Evolutionary conservation across 2,888 invertebrate species (phyloP).

Genomic region (Drosophila nigricruria): DNA sequence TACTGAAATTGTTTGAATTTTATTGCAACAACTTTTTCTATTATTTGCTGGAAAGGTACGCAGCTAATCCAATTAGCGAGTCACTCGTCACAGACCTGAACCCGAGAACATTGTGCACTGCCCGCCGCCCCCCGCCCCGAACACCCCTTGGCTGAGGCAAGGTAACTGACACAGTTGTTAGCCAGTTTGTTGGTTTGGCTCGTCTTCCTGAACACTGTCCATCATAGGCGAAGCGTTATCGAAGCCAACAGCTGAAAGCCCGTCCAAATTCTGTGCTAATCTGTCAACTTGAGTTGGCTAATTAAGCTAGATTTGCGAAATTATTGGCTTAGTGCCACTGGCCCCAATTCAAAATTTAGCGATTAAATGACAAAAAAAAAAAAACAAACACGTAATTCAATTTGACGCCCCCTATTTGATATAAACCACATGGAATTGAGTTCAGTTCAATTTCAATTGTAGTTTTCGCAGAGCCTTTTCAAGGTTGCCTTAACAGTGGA

Average conservation of each 20-base stretch:
- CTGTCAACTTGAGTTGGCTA: conserved; percentile 65
- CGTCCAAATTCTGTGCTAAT: conserved; percentile 69
- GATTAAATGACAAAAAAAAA: conserved; percentile 45
- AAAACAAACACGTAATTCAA: conserved; percentile 41
- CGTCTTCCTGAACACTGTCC: conserved; percentile 57
- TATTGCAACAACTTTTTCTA: conserved; percentile 68
- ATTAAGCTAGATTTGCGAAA: conserved; percentile 72
- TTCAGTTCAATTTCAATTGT: conserved; percentile 23
- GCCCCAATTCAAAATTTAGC: conserved; percentile 54
- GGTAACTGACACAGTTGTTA: conserved; percentile 66
- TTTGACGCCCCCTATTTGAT: conserved; percentile 65
- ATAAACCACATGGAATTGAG: conserved; percentile 37
- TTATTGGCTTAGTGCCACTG: conserved; percentile 63
- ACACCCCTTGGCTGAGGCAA: conserved; percentile 23
- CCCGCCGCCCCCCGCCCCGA: background rate
- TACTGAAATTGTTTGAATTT: conserved; percentile 73
- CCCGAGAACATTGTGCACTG: conserved; percentile 17
- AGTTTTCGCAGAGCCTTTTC: conserved; percentile 26
- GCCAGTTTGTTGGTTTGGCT: conserved; percentile 27
- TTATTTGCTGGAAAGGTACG: conserved; percentile 63
- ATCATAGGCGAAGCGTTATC: conserved; percentile 25
- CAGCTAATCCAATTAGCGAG: conserved; percentile 75
- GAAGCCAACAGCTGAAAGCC: conserved; percentile 30
- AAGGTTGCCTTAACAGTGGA: conserved; percentile 49
- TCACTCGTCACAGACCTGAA: conserved; percentile 45